Base-by-base conservation (phyloP, 2,888 invertebrate species). In the Drosophila pullipes region DNA sequence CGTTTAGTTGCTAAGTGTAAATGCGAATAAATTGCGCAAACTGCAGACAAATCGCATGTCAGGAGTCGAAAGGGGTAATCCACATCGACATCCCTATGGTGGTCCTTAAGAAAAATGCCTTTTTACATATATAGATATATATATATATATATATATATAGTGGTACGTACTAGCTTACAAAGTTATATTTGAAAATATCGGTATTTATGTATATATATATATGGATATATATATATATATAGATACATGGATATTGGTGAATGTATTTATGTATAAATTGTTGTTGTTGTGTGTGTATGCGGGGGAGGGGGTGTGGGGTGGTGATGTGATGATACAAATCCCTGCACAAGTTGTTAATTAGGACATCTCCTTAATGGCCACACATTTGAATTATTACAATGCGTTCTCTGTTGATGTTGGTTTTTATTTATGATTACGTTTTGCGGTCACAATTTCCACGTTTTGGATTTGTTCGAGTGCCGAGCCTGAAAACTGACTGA, bases 1-100 rank as follows among this genome's bases (percentile, higher is more conserved):
- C 25, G 9, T 35, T n/a, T 73, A 73, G 63, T 73, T 73, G 31
- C 47, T 54, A 53, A 53, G 69, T 49, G 58, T 30, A 47, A 35
- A 58, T 50, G 65, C 53, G 37, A 72, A 85, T 81, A 85, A 85
- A 81, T 31, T 61, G 81, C 76, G 70, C 44, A 59, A 81, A 75
- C 60, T 80, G 62, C 60, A 75, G 52, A 18, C 28, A 25, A 53
- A 31, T 47, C 25, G 10, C 16, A 9, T 25, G 10, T 22, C 35
- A 10, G 25, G 5, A 54, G 22, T 16, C 4, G 16, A 16, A 16
- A 25, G 22, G 22, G 47, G 16, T 47, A 9, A 25, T 25, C 47
- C 31, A 33, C 31, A 33, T 10, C 25, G 25, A 25, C 22, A 47
- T 35, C 13, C 33, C 33, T 1, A 1, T 13, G 33, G 4, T 33